Evolutionary conservation across 2,797 vertebrate genomes (phyloP), one percentile per base, ranked within the genome.

Genomic region (Rhyacichthys aspro): DNA sequence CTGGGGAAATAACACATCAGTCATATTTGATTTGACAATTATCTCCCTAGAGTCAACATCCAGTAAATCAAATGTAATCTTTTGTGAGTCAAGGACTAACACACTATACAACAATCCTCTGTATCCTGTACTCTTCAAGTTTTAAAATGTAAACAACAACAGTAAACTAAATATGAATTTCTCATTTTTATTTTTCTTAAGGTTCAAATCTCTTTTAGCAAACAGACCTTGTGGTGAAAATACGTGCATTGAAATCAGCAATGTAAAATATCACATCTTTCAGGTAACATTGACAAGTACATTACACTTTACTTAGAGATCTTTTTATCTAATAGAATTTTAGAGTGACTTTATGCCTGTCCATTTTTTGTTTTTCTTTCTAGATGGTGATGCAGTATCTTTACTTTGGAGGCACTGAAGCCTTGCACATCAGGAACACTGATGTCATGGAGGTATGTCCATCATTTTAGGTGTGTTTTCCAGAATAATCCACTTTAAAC

Each of bases 381-480:
- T 87, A 98, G 97, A 90, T 99, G 84, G 95, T 99, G 79, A 99
- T 99, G 97, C 97, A 98, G 91, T 99, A 98, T 83, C 93, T 99
- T 56, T 99, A 99, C 84, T 97, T 74, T 4, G 97, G 97, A 61
- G 97, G 96, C 69, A 93, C 97, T 17, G 97, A 99, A 10, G 92
- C 95, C 14, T 92, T 99, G 76, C 94, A 98, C 88, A 96, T 98
- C 84, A 95, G 97, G 79, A 98, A 96, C 82, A 96, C 94, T 23
- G 97, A 99, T 76, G 79, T 98, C 38, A 97, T 99, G 95, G 97
- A 99, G 96, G 97, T 98, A 81, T 67, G 84, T 16, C 32, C 11
- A 28, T 47, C 36, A 41, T 11, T 23, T 9, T 43, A 45, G 2
- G 10, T 23, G 34, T 42, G 0, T 17, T 1, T 9, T 15, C 5